Percentiles rank a stretch among this genome's conserved stretches.
Evolutionary conservation across 2,113 vertebrate genomes (phyloP).

Genomic region (Ranitomeya imitator): DNA sequence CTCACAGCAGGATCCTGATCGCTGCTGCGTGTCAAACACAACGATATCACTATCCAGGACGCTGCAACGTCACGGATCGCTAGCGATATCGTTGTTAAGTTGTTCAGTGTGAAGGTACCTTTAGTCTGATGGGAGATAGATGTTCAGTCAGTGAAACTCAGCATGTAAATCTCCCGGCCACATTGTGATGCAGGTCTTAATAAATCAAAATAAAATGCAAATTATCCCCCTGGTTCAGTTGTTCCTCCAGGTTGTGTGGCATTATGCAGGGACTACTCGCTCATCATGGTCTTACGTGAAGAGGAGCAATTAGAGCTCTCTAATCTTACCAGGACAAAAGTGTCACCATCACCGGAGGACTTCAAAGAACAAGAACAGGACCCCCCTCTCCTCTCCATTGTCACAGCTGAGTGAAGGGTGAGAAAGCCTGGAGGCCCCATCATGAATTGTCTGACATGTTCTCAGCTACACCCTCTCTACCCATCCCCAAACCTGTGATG

Average conservation of each 20-base stretch:
- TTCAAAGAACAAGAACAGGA: slow-evolving; percentile 21
- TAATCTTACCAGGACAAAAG: slow-evolving; percentile 15
- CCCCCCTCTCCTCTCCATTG: slow-evolving; percentile 38
- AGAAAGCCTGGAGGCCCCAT: not conserved
- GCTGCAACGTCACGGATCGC: too few relatives aligned
- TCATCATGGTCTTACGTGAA: not conserved
- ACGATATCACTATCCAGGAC: too few relatives aligned
- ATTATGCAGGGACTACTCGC: not conserved
- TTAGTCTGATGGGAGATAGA: not conserved
- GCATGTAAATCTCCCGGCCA: not conserved
- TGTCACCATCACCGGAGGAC: not conserved
- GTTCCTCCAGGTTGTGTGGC: not conserved
- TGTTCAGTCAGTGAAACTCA: not conserved
- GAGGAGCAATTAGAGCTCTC: slow-evolving; percentile 14
- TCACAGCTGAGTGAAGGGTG: slow-evolving; percentile 25
- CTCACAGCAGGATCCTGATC: too few relatives aligned
- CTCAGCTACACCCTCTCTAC: slow-evolving; percentile 1
- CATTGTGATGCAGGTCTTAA: not conserved
- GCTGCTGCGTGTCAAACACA: too few relatives aligned
- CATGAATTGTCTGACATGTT: slow-evolving; percentile 11
- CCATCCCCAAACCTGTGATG: not conserved
- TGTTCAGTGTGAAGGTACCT: too few relatives aligned
- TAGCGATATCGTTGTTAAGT: too few relatives aligned
- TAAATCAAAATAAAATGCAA: not conserved
- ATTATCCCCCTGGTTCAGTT: not conserved